Evolutionary conservation across 2,888 invertebrate species (phyloP).

Genomic region (Drosophila macrospina): DNA sequence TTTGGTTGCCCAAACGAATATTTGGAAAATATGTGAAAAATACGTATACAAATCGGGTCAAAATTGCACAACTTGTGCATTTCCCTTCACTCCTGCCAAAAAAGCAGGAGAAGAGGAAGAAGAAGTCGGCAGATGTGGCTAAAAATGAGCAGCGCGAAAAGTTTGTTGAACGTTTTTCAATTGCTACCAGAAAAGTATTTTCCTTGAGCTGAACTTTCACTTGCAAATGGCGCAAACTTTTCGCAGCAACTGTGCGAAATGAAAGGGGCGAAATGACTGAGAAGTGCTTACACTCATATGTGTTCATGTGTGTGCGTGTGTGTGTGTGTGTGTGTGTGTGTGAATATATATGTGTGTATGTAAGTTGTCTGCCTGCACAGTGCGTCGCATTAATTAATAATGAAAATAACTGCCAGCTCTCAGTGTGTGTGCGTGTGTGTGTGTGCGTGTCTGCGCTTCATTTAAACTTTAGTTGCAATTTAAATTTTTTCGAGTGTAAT

Average conservation of each 20-base stretch:
- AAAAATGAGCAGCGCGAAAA: slow-evolving; percentile 57
- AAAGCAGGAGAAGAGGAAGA: too few relatives aligned
- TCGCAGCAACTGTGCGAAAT: slow-evolving; percentile 43
- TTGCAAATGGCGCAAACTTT: slow-evolving; percentile 73
- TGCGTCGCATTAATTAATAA: slow-evolving; percentile 77
- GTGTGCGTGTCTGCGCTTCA: slow-evolving; percentile 48
- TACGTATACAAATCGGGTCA: slow-evolving; percentile 32
- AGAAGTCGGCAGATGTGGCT: slow-evolving; percentile 27
- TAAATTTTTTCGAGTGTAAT: slow-evolving; percentile 66
- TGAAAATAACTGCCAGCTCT: slow-evolving; percentile 49
- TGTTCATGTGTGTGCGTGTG: background rate
- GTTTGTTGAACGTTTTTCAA: slow-evolving; percentile 74
- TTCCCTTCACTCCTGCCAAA: background rate
- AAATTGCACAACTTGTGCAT: slow-evolving; percentile 52
- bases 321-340: background rate
- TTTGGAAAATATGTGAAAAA: slow-evolving; percentile 24
- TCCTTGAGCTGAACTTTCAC: slow-evolving; percentile 63
- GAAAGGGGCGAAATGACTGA: slow-evolving; percentile 10
- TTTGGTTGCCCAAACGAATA: slow-evolving; percentile 36
- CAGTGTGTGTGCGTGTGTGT: slow-evolving; percentile 17
- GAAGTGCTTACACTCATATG: background rate
- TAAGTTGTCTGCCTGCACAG: slow-evolving; percentile 34
- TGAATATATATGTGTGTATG: slow-evolving; percentile 12
- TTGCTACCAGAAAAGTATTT: slow-evolving; percentile 71
- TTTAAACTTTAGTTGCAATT: slow-evolving; percentile 74